Evolutionary conservation across 2,888 invertebrate species (phyloP), one percentile per base, ranked within the genome.

Genomic region (Toxonevra muliebris): DNA sequence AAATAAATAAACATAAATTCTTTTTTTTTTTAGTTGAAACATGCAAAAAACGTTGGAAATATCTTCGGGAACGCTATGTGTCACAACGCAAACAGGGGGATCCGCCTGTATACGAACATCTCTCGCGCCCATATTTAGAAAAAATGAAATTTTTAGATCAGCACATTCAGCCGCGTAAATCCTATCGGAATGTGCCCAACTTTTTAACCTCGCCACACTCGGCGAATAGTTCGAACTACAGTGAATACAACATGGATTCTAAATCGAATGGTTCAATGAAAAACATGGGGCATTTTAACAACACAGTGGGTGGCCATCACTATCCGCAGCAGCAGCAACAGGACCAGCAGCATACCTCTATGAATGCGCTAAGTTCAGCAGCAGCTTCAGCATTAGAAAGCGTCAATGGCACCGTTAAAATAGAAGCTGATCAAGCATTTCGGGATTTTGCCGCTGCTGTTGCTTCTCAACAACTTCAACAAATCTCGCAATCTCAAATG

Each of bases 121-220:
- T 85, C 11, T 85, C 85, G 2, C 82, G 85, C 1, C 85, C 85
- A 1, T 85, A 85, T 76, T 74, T 85, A 60, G 85, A 85, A 70
- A 85, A 85, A 76, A 85, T 85, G 85, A 85, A 84, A 75, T 85
- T 85, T 69, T 74, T 85, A 2, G 85, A 85, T 69, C 82, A 84
- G 63, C 85, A 84, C 66, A 85, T 85, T 65, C 85, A 85, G 66
- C 84, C 85, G 5, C 78, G 85, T 9, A 85, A 85, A 74, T 85
- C 85, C 1, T 85, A 85, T 69, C 79, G 85, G 45, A 84, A 84
- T 72, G 83, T 83, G 42, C 80, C 83, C 13, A 84, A 77, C 74
- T 84, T 83, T 68, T 73, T 85, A 2, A 80, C 83, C 2, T 84
- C 84, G 0, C 84, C 84, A 0, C 84, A 83, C 30, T 82, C 82